Base-by-base conservation (phyloP, 64 coral and sea anemone genomes). In the Montipora sp. region DNA sequence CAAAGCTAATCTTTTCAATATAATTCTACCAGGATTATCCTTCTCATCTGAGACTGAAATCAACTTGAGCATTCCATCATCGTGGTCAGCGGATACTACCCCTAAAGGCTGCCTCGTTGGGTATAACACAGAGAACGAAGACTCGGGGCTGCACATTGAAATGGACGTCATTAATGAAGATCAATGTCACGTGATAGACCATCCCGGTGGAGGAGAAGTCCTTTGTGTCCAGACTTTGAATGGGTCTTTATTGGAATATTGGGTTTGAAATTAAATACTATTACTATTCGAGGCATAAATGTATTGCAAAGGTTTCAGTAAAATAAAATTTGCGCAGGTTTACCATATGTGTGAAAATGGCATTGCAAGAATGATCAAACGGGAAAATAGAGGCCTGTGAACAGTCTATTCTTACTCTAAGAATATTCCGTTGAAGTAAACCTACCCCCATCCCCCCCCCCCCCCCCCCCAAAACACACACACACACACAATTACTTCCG, bases 211-310 rank as follows among this genome's bases (percentile, higher is more conserved):
- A 0, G 82, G 65, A 70, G 45, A 85, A 70, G 13, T 85, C 9
- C 45, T 71, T 82, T 63, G 19, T 16, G 82, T 85, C 36, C 43
- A 85, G 12, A 85, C 82, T 7, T 8, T 85, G 8, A 48, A 85
- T 47, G 82, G 82, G 70, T 66, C 61, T 0, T 51, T 85, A 46
- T 50, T 71, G 36, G 82, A 85, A 71, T 85, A 85, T 49, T 85
- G 82, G 82, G 82, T 85, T 14, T 85, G 71, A 47, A 48, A 3
- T 21, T 10, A 2, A 11, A 57, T 6, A 57, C 36, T 36, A 10
- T 19, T 13, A 14, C 47, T 15, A 21, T 21, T 20, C 1, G 2
- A 13, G 2, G 18, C 7, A 5, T 45, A 55, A 55, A 55, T 55
- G 51, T 10, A 55, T 55, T 55, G 51, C 10, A 55, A 55, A 7